Conservation (phyloP, 1,140 invertebrate genomes). For the Hyphantria cunea region DNA sequence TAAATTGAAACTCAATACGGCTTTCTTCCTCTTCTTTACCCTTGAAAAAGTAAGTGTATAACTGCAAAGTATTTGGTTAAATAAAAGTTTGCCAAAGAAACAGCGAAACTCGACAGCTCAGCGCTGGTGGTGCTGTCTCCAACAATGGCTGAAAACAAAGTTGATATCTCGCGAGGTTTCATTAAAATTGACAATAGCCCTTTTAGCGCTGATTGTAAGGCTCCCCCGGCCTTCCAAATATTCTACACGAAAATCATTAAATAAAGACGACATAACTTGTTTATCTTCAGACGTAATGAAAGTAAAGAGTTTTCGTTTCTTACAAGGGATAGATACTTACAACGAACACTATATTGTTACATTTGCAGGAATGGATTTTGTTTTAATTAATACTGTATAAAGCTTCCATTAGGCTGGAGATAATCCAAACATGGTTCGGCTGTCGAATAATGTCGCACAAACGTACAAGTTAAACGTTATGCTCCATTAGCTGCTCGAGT, state of each 20-base stretch:
- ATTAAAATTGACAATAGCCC: constrained; percentile 42
- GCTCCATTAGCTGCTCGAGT: not conserved
- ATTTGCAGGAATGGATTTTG: not conserved
- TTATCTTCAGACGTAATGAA: constrained; percentile 22
- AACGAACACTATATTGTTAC: not conserved
- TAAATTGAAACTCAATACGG: not conserved
- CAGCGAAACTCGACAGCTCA: constrained; percentile 6
- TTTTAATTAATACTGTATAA: not conserved
- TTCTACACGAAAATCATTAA: constrained; percentile 28
- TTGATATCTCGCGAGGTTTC: constrained; percentile 39
- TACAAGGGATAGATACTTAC: not conserved
- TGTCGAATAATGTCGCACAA: not conserved
- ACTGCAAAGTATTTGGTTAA: constrained; percentile 26
- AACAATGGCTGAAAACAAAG: constrained; percentile 40
- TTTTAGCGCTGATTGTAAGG: constrained; percentile 39
- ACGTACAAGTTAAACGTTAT: not conserved
- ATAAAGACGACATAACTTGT: constrained; percentile 30
- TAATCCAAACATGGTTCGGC: not conserved
- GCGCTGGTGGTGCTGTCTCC: not conserved
- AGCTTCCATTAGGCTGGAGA: not conserved
- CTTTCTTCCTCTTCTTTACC: not conserved
- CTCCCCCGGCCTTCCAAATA: constrained; percentile 11
- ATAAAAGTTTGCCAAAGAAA: constrained; percentile 24
- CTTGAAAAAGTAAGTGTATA: constrained; percentile 16
- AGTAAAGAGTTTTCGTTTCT: constrained; percentile 13